A percentile compares a stretch with the other conserved stretches of the same genome.
phyloP scores from a whole-genome alignment of 2,888 invertebrate genomes.

The Nomada goodeniana region DNA sequence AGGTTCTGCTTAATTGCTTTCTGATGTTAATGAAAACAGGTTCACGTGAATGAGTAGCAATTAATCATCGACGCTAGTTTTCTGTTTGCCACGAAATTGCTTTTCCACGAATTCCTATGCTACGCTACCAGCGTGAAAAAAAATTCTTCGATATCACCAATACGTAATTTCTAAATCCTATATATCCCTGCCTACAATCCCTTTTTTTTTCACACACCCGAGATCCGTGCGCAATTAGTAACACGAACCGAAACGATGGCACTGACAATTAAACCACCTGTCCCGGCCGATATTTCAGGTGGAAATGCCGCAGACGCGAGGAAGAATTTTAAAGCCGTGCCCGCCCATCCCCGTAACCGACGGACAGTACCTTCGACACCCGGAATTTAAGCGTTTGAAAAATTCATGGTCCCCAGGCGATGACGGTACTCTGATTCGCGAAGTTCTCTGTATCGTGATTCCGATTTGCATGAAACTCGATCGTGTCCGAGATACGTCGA shows the following conservation, averaged over 20 bases:
- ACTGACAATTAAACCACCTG: background rate
- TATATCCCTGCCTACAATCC: too few relatives aligned
- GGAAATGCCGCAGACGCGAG: too few relatives aligned
- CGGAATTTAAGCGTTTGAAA: conserved; percentile 23
- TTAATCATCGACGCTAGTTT: conserved; percentile 27
- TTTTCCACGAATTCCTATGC: background rate
- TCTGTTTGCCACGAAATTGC: background rate
- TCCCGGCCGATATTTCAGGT: background rate
- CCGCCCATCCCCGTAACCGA: background rate
- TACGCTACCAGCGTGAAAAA: background rate
- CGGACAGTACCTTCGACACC: background rate
- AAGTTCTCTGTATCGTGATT: too few relatives aligned
- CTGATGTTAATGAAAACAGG: conserved; percentile 3
- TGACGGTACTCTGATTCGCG: too few relatives aligned
- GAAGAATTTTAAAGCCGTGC: too few relatives aligned
- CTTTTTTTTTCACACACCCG: too few relatives aligned
- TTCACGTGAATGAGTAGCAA: conserved; percentile 10
- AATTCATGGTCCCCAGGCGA: conserved; percentile 5
- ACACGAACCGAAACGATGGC: too few relatives aligned
- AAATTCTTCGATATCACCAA: background rate
- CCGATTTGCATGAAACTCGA: background rate
- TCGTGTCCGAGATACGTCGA: too few relatives aligned
- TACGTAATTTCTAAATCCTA: too few relatives aligned
- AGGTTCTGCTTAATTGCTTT: conserved; percentile 7
- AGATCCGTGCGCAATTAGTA: too few relatives aligned